Base-by-base conservation (phyloP, 2,113 vertebrate species). In the Notothenia rossii region DNA sequence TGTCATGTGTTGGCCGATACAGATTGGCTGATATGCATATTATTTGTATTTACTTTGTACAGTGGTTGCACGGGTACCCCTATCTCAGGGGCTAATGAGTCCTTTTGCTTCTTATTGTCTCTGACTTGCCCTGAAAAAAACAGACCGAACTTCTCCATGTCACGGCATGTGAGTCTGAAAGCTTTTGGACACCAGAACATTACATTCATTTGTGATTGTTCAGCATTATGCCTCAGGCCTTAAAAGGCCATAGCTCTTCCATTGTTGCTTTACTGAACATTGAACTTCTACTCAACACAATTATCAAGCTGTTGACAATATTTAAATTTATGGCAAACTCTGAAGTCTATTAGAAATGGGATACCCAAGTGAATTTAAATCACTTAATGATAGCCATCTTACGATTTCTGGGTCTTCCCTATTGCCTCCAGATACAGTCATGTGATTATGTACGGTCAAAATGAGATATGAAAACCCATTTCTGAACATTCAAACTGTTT, bases 401-500 rank as follows among this genome's bases (percentile, higher is more conserved):
- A 29, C 29, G 29, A 29, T 29, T 29, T 29, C 29, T 4, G 29
- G 29, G 29, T 29, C 29, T 29, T 29, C n/a, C 5, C 68, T 69
- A 29, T 29, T 29, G 29, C 29, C 29, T 29, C 3, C 29, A 29
- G 50, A 29, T 45, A 7, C 67, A 63, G 49, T 68, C 33, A 59
- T 56, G 5, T 65, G n/a, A 71, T 66, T 33, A 58, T 20, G 17
- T 55, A 54, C 9, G 40, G 25, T 40, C 14, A 13, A 1, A 22
- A 7, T 67, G 3, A 25, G 22, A 15, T 14, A 51, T n/a, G 6
- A 71, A 20, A 22, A 65, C 48, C 36, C 9, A 5, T 61, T 33
- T 20, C 5, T 61, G 33, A 55, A 61, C 40, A 59, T 75, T 69
- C 77, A 59, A 79, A 12, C 55, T 36, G 13, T 82, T 59, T 36